Evolutionary conservation across 2,888 invertebrate genomes (phyloP), one percentile per base, ranked within the genome.

Genomic region (Gymnosoma rotundatum): DNA sequence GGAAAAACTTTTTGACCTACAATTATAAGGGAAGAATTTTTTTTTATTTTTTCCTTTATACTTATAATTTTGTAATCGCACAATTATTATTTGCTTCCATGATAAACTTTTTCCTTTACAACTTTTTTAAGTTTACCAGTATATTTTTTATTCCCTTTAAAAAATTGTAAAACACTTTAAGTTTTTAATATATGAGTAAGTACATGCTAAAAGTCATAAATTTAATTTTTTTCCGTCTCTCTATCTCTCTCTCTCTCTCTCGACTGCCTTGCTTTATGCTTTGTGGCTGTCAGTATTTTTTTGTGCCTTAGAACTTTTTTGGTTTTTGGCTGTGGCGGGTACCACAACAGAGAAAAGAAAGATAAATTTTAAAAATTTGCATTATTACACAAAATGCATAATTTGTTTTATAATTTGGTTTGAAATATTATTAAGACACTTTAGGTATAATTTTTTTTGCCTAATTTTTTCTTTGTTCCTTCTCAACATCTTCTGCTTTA

Each of bases 391-490:
- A 80, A 84, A 84, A 78, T 84, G 81, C 81, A 81, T 84, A 84
- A 84, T 84, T 84, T 84, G 84, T 84, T 81, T 81, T 84, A 74
- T 84, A 84, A 84, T 84, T 84, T 84, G 84, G 78, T 81, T 74
- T 84, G 73, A 84, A 74, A 78, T 78, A 81, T 81, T 74, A 78
- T 81, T 74, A 78, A 81, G 80, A 72, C 76, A 81, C 73, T 78
- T 78, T 82, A 81, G 45, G 67, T 67, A 72, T 45, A 78, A 64
- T 45, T 20, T 25, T 67, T 67, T n/a, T 66, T 16, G 12, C 16
- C 6, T 7, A 32, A 32, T 42, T 45, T 64, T 16, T 38, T 20
- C 25, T 69, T 42, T 63, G 67, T 45, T 52, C 20, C 45, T 50
- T 21, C 16, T 52, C 38, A 50, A 52, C 73, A 58, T 70, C 25